Percentiles rank a stretch among this genome's conserved stretches.
phyloP scores from a whole-genome alignment of 2,888 invertebrate species.

The Chydorus sphaericus region DNA sequence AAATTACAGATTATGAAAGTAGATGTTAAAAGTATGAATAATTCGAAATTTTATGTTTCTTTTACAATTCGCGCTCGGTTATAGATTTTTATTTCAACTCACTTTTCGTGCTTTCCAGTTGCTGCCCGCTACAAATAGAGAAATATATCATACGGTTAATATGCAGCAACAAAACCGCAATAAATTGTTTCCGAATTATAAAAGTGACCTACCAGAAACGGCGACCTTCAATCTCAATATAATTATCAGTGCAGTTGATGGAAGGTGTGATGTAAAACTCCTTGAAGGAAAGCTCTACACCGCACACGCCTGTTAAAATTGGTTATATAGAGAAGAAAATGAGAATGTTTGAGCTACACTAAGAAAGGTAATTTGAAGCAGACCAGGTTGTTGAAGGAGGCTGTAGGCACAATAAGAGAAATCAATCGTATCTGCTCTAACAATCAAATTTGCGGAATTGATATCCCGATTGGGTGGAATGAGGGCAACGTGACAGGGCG shows the following conservation, averaged over 20 bases:
- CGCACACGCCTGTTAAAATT: slow-evolving; percentile 8
- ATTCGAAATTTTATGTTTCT: not conserved
- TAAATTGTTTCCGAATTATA: too few relatives aligned
- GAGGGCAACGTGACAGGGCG: not conserved
- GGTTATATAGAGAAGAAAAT: too few relatives aligned
- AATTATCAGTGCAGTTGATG: slow-evolving; percentile 7
- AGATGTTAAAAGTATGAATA: not conserved
- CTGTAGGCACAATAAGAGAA: too few relatives aligned
- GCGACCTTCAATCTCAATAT: not conserved
- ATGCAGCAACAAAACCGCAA: too few relatives aligned
- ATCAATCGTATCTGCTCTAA: too few relatives aligned
- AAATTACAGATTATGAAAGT: not conserved
- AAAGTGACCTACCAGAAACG: too few relatives aligned
- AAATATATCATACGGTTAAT: too few relatives aligned
- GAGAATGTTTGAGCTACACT: too few relatives aligned
- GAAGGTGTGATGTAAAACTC: slow-evolving; percentile 10
- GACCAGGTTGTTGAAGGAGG: too few relatives aligned
- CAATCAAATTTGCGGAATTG: not conserved
- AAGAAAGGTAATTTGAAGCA: too few relatives aligned
- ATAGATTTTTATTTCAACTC: not conserved
- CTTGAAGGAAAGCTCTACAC: not conserved
- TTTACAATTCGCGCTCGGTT: not conserved
- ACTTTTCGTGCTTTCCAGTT: slow-evolving; percentile 6
- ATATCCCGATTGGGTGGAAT: not conserved
- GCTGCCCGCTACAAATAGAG: too few relatives aligned